Conservation (phyloP, 1,140 invertebrate genomes). For the Protaetia brevitarsis region DNA sequence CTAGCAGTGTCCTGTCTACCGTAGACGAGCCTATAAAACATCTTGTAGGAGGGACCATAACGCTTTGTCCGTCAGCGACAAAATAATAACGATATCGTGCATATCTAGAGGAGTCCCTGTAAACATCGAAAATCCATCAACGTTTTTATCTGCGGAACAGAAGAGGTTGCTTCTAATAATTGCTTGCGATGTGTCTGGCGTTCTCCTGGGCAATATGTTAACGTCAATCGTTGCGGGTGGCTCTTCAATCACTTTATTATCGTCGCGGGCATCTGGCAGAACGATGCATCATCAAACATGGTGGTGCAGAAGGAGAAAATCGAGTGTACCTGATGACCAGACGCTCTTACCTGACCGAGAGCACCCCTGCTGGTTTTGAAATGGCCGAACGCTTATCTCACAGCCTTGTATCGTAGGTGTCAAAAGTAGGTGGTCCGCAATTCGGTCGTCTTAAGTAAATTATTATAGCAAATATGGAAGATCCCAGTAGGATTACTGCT, state of each 20-base stretch:
- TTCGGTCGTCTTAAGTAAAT: too few relatives aligned
- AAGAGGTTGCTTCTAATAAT: conserved; percentile 13
- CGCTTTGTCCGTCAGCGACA: background rate
- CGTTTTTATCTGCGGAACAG: background rate
- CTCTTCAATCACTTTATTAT: conserved; percentile 25
- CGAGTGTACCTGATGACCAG: background rate
- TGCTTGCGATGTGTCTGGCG: background rate
- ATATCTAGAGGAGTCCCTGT: background rate
- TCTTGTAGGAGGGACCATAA: background rate
- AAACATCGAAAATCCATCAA: conserved; percentile 7
- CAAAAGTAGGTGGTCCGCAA: background rate
- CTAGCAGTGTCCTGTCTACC: too few relatives aligned
- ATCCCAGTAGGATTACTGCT: too few relatives aligned
- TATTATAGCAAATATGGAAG: too few relatives aligned
- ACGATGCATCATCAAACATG: background rate
- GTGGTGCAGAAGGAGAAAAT: too few relatives aligned
- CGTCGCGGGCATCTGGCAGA: conserved; percentile 20
- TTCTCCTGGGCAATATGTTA: conserved; percentile 1
- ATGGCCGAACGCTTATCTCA: background rate
- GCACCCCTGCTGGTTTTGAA: background rate
- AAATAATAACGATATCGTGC: background rate
- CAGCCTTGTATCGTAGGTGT: background rate
- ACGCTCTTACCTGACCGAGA: background rate
- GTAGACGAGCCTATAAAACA: background rate
- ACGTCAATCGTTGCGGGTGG: conserved; percentile 14